Percentiles rank a stretch among this genome's conserved stretches.
These are phyloP conservation scores for Drosophila bipectinata DNA, from an alignment of 1,140 invertebrate genomes.

Conservation along the genomic window DNA sequence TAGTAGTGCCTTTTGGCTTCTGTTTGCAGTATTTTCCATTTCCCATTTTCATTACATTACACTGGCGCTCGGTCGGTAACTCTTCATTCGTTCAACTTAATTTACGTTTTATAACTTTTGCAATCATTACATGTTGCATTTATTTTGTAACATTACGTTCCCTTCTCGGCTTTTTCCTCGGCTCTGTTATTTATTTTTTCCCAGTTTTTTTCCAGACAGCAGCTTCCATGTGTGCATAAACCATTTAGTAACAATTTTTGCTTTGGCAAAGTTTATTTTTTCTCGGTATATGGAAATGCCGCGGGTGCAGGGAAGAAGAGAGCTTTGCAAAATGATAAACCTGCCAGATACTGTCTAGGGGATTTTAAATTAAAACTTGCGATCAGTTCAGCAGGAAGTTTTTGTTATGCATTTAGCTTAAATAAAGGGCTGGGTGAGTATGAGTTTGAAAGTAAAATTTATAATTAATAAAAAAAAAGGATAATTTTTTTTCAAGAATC, in stretches of 20 bases:
- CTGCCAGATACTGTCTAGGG: constrained; percentile 21
- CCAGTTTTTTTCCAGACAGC: constrained; percentile 8
- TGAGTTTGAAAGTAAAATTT: background rate
- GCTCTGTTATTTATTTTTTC: constrained; percentile 24
- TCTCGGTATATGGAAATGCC: constrained; percentile 21
- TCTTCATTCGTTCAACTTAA: constrained; percentile 79
- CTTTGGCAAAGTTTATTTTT: constrained; percentile 65
- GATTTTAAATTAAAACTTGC: constrained; percentile 26
- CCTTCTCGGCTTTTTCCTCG: constrained; percentile 13
- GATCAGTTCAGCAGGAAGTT: constrained; percentile 14
- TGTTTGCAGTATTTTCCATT: constrained; percentile 19
- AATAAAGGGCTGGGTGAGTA: background rate
- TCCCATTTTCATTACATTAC: constrained; percentile 69
- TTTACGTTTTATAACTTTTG: constrained; percentile 81
- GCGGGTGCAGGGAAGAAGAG: background rate
- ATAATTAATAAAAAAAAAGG: background rate
- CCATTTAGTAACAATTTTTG: constrained; percentile 74
- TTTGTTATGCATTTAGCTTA: background rate
- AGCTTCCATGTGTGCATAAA: constrained; percentile 73
- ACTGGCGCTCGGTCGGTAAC: constrained; percentile 53
- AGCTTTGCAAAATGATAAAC: constrained; percentile 15
- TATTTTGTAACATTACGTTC: constrained; percentile 45
- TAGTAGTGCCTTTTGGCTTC: constrained; percentile 32
- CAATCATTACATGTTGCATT: constrained; percentile 80
- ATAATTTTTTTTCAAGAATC: no score